Evolutionary conservation across 2,113 vertebrate species (phyloP).

Genomic region (Cichladusa arquata): DNA sequence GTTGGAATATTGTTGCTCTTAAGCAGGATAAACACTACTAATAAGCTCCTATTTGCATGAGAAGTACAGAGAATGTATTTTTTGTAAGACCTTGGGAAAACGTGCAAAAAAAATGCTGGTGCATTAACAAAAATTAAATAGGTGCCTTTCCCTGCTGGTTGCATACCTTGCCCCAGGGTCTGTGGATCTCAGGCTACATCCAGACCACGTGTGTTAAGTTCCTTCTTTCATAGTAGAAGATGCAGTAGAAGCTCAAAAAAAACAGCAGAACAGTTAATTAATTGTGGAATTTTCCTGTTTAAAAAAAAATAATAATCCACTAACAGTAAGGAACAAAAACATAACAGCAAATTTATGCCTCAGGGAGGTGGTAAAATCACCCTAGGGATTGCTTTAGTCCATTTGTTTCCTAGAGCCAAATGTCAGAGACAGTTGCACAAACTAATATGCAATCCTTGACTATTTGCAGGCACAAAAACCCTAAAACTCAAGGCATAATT

Average conservation of each 20-base stretch:
- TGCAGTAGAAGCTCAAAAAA: not conserved
- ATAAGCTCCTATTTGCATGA: not conserved
- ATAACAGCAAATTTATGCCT: not conserved
- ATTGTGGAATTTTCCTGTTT: not conserved
- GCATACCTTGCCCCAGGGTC: not conserved
- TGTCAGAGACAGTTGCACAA: not conserved
- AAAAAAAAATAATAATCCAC: not conserved
- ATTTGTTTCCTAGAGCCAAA: not conserved
- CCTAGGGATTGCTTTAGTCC: not conserved
- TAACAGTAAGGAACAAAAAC: not conserved
- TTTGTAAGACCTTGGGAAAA: not conserved
- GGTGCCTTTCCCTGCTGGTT: not conserved
- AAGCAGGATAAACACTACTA: not conserved
- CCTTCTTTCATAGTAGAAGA: not conserved
- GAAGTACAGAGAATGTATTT: not conserved
- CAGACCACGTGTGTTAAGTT: not conserved
- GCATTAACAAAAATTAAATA: not conserved
- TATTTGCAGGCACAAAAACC: not conserved
- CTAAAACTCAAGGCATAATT: not conserved
- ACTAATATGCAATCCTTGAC: not conserved
- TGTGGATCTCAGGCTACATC: not conserved
- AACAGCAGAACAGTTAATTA: not conserved
- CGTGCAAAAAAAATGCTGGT: accelerated
- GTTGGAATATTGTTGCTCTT: not conserved
- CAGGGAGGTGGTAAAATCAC: not conserved